Base-by-base conservation (phyloP, 2,888 invertebrate species). In the Scaptodrosophila latifasciaeformis region DNA sequence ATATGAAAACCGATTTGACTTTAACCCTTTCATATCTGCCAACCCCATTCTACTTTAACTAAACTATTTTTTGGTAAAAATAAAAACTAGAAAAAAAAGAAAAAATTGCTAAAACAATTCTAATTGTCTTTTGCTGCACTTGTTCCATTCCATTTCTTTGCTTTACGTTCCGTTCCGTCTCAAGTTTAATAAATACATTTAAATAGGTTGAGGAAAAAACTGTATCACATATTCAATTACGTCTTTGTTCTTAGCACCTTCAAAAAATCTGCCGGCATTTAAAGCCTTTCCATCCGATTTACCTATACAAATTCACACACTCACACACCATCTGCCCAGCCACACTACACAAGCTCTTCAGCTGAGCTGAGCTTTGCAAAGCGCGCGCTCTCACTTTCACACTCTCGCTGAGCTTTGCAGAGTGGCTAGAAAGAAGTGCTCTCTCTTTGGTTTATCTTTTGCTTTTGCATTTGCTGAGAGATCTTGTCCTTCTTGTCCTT, bases 181-280 rank as follows among this genome's bases (percentile, higher is more conserved):
- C 54, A 51, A 56, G 46, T 54, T 69, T 55, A 75, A 71, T 75
- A 72, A 69, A 64, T 69, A 77, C 66, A 65, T 61, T n/a, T n/a
- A 66, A 56, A 57, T 62, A 60, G 61, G 57, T 70, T 77, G 70
- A 77, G 68, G 68, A 74, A 77, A 74, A 75, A 77, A 75, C 76
- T 82, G 84, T 86, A 86, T 86, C 86, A 86, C 86, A 86, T 82
- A 85, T 85, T 86, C 75, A 77, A 75, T 83, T 86, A 83, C 86
- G 82, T 83, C 81, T 86, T 85, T 84, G 84, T 84, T 83, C 79
- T 81, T 86, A 86, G 86, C 86, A 86, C 86, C 86, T 82, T 72
- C 81, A 71, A 62, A 66, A 65, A 65, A 74, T 67, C 68, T 65
- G 54, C 71, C 56, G 59, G 65, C 59, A 62, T 62, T n/a, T 12